These are phyloP conservation scores for Phrynocephalus forsythii DNA, from an alignment of 2,797 vertebrate genomes.

Conservation along the genomic window DNA sequence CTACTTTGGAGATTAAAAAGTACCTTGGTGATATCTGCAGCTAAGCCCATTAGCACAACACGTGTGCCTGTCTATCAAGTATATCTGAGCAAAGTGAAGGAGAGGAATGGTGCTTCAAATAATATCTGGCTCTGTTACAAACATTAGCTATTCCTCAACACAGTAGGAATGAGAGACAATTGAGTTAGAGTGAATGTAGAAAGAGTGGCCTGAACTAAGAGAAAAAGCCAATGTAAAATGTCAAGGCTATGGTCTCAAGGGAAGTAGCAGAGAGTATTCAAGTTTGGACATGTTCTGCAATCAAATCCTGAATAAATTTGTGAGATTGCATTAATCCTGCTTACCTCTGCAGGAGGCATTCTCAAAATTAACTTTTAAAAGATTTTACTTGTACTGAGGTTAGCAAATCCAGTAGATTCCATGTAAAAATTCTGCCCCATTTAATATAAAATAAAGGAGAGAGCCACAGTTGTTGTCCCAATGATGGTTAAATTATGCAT, in stretches of 20 bases:
- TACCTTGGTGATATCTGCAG: not conserved
- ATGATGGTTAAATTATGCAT: not conserved
- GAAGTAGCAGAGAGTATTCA: too few relatives aligned
- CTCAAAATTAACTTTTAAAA: not conserved
- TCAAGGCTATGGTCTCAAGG: not conserved
- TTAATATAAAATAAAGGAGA: not conserved
- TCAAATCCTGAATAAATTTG: too few relatives aligned
- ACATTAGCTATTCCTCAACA: not conserved
- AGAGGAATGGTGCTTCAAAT: not conserved
- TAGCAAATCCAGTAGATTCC: not conserved
- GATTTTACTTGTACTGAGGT: not conserved
- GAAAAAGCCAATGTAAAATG: not conserved
- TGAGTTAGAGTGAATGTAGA: not conserved
- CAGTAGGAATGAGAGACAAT: not conserved
- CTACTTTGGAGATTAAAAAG: not conserved
- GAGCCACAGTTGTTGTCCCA: not conserved
- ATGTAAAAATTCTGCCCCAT: not conserved
- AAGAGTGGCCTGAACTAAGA: not conserved
- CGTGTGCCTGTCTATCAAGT: not conserved
- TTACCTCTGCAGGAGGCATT: not conserved
- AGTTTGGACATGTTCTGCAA: not conserved
- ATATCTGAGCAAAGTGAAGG: not conserved
- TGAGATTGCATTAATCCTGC: too few relatives aligned
- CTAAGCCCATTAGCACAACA: not conserved
- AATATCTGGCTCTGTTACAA: not conserved